These are phyloP conservation scores for Amazona vittata DNA, from an alignment of 2,113 vertebrate genomes.

Conservation along the genomic window DNA sequence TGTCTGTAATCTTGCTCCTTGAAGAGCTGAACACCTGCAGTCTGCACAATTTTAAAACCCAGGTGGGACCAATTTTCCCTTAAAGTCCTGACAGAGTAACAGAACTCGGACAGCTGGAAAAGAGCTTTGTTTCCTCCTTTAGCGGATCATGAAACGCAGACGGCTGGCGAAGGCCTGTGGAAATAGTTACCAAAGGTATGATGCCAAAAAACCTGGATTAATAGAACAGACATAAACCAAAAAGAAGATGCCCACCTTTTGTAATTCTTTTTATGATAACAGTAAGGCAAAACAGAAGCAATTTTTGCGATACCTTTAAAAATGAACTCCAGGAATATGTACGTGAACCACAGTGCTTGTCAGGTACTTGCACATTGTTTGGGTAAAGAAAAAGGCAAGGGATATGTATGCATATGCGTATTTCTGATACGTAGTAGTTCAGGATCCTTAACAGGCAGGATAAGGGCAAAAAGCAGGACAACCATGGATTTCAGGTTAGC, in stretches of 20 bases:
- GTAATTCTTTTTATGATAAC: neutral
- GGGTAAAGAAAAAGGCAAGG: neutral
- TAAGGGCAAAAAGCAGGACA: neutral
- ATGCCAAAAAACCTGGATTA: neutral
- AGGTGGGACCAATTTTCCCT: neutral
- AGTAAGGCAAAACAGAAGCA: neutral
- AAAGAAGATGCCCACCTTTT: accelerated
- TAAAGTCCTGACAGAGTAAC: neutral
- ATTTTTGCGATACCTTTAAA: neutral
- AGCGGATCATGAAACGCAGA: neutral
- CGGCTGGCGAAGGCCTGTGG: neutral
- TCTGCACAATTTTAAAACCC: neutral
- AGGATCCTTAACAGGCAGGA: neutral
- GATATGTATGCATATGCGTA: neutral
- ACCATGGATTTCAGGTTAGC: neutral
- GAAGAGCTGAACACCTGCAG: neutral
- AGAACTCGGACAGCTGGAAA: neutral
- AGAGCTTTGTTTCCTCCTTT: neutral
- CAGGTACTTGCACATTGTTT: neutral
- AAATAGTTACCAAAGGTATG: neutral
- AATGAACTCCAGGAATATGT: neutral
- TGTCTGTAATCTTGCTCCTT: neutral
- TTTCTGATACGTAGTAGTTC: neutral
- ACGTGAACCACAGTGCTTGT: accelerated
- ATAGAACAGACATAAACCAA: neutral